Evolutionary conservation across 1,140 invertebrate genomes (phyloP).

Genomic region (Pomacea maculata): DNA sequence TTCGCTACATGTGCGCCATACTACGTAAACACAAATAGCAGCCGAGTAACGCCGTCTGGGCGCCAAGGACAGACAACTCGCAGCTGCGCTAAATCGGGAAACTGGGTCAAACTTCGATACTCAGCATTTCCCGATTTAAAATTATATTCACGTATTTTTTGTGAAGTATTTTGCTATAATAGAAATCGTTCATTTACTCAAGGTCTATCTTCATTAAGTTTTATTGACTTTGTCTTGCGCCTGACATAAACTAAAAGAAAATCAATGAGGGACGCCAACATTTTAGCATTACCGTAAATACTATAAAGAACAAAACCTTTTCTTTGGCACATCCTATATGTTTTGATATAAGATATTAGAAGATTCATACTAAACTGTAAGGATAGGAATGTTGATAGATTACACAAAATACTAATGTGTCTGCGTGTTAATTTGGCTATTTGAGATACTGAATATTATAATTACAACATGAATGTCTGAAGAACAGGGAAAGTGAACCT

Average conservation of each 20-base stretch:
- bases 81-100: constrained; percentile 1
- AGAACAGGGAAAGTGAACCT: too few species aligned
- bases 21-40: constrained; percentile 39
- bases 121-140: not conserved
- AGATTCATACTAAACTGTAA: too few species aligned
- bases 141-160: not conserved
- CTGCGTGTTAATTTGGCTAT: too few species aligned
- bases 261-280: too few species aligned
- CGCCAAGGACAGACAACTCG: constrained; percentile 5
- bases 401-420: too few species aligned
- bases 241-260: not conserved
- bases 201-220: not conserved
- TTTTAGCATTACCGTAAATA: too few species aligned
- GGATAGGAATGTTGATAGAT: too few species aligned
- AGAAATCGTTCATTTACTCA: not conserved
- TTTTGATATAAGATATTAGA: too few species aligned
- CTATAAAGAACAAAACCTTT: too few species aligned
- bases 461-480: too few species aligned
- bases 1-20: constrained; percentile 33
- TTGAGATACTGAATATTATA: too few species aligned
- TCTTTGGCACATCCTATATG: too few species aligned
- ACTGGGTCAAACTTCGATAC: not conserved
- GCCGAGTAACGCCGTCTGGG: not conserved
- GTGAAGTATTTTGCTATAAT: not conserved
- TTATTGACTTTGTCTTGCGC: not conserved